These are phyloP conservation scores for Sebastes hubbsi DNA, from an alignment of 2,797 vertebrate species.

Conservation along the genomic window DNA sequence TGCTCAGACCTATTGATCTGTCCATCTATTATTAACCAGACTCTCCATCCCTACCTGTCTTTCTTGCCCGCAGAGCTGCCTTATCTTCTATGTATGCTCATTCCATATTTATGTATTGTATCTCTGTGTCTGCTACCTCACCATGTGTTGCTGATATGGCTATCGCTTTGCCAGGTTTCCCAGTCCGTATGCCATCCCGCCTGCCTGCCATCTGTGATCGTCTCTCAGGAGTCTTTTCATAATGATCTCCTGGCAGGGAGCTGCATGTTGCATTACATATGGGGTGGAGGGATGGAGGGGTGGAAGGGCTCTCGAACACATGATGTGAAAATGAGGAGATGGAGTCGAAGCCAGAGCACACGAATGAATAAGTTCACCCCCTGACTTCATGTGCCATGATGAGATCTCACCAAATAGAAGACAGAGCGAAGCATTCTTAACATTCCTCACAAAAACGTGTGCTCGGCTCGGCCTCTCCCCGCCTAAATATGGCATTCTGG, in stretches of 20 bases:
- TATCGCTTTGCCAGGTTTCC: conserved; percentile 23
- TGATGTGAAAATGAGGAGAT: conserved; percentile 6
- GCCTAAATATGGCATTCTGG: conserved; percentile 17
- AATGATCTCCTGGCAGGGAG: conserved; percentile 35
- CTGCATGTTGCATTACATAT: conserved; percentile 5
- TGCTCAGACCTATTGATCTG: not conserved
- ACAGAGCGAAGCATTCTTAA: conserved; percentile 58
- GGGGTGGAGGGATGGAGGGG: not conserved
- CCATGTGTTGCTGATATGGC: conserved; percentile 11
- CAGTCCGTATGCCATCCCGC: conserved; percentile 29
- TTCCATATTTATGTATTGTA: not conserved
- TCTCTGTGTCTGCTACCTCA: not conserved
- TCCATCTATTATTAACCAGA: not conserved
- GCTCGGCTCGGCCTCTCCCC: not conserved
- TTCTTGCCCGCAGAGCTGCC: not conserved
- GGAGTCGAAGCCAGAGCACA: conserved; percentile 22
- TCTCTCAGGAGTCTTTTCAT: conserved; percentile 42
- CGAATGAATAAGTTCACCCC: conserved; percentile 6
- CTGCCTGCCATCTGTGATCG: conserved; percentile 56
- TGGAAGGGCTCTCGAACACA: conserved; percentile 2
- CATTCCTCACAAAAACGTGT: conserved; percentile 57
- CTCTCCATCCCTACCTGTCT: not conserved
- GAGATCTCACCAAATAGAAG: conserved; percentile 48
- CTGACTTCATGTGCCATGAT: conserved; percentile 14
- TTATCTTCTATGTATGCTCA: not conserved